A percentile compares a stretch with the other conserved stretches of the same genome.
These are phyloP conservation scores for Cerastis rubricosa DNA, from an alignment of 2,888 invertebrate species.

Conservation along the genomic window DNA sequence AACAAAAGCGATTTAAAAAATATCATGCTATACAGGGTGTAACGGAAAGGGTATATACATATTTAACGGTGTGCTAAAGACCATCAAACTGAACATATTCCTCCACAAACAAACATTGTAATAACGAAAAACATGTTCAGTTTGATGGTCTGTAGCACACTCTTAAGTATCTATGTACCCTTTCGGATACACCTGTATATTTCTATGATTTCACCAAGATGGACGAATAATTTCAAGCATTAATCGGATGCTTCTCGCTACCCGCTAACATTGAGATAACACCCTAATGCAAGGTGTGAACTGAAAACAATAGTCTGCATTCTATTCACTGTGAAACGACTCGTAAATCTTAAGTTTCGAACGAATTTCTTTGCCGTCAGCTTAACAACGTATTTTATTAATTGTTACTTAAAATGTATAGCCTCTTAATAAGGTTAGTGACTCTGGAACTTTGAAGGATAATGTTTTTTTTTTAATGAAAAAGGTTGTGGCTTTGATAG, in stretches of 20 bases:
- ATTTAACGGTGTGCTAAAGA: no score
- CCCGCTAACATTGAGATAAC: background rate
- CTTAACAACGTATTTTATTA: constrained; percentile 25
- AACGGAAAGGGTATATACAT: no score
- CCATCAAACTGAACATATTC: no score
- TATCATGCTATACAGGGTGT: no score
- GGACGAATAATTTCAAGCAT: no score
- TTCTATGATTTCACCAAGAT: no score
- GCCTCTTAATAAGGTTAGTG: constrained; percentile 19
- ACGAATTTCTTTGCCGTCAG: constrained; percentile 22
- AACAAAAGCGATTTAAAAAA: no score
- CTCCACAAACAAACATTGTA: no score
- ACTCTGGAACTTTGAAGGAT: background rate
- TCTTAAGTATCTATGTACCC: no score
- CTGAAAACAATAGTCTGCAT: constrained; percentile 37
- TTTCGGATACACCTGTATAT: no score
- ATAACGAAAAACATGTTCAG: no score
- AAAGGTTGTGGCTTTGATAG: background rate
- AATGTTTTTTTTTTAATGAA: constrained; percentile 2
- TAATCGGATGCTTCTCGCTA: background rate
- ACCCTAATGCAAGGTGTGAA: constrained; percentile 21
- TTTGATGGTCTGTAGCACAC: no score
- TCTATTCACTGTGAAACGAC: constrained; percentile 23
- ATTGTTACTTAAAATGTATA: constrained; percentile 27
- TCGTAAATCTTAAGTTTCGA: constrained; percentile 36